Base-by-base conservation (phyloP, 2,888 invertebrate species). In the Temnothorax unifasciatus region DNA sequence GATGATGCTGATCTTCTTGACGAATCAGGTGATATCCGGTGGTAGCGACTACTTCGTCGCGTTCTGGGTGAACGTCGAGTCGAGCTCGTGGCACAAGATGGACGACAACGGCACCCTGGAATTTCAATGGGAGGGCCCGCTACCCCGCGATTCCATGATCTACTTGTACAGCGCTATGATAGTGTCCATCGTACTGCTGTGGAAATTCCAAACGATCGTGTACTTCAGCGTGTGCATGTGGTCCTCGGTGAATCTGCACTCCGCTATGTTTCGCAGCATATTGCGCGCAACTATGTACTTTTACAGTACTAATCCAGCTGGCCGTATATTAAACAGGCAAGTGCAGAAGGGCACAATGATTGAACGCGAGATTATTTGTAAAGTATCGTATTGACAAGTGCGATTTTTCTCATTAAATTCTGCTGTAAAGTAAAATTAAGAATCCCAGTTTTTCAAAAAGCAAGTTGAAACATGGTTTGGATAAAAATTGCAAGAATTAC, bases 231-330 rank as follows among this genome's bases (percentile, higher is more conserved):
- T 97, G 86, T 98, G 97, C 90, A 97, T 98, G 96, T 96, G 96
- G 59, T 97, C 98, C 0, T 98, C 98, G 0, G 96, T 96, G 8
- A 96, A 96, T 25, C 95, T 99, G 0, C 99, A 99, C 95, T 97
- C 97, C 93, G 95, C 95, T 25, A 98, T 99, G 98, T 98, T 98
- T 94, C 94, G 96, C 25, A 96, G 97, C 47, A 97, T 99, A 59
- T 96, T 98, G 2, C 96, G 97, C n/a, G 97, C 98, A 0, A 96
- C 97, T 0, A 97, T 98, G 96, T 95, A 96, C 25, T 99, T 99
- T 95, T 99, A 99, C 95, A 98, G 98, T 94, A 96, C 96, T 5
- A 99, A 98, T 95, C 97, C 98, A 0, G 97, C 97, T 0, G 97
- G 97, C 0, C 95, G 97, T 64, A 97, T 99, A 92, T 95, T 99